Conservation (phyloP, 1,140 invertebrate genomes). For the Cardiocondyla obscurior region DNA sequence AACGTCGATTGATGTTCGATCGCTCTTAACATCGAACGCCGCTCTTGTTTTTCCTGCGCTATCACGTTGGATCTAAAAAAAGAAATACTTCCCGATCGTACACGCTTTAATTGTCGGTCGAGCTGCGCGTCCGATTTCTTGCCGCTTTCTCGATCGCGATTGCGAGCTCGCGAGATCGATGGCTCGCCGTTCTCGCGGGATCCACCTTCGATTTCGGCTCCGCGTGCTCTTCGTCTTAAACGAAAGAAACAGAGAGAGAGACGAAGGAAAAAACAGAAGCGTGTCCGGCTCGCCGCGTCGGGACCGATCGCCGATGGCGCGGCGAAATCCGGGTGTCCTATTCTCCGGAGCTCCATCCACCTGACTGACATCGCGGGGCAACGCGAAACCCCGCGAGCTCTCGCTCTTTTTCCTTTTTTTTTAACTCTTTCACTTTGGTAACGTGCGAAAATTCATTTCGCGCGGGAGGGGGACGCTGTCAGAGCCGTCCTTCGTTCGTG, state of each 20-base stretch:
- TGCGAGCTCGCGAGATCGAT: not conserved
- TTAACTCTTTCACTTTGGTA: slow-evolving; percentile 42
- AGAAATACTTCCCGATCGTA: not conserved
- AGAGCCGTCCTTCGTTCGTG: slow-evolving; percentile 59
- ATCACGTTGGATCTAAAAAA: not conserved
- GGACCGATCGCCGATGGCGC: not conserved
- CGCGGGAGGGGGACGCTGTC: slow-evolving; percentile 66
- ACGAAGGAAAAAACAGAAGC: too few species aligned
- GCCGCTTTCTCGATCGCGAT: not conserved
- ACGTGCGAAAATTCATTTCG: slow-evolving; percentile 70
- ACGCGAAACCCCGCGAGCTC: slow-evolving; percentile 9
- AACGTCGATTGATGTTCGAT: not conserved
- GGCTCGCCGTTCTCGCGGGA: not conserved
- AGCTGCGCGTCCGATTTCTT: not conserved
- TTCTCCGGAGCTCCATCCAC: slow-evolving; percentile 60
- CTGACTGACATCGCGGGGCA: slow-evolving; percentile 63
- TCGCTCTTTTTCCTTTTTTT: too few species aligned
- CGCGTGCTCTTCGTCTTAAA: not conserved
- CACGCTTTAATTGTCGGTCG: not conserved
- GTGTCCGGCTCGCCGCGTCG: not conserved
- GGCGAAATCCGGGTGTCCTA: slow-evolving; percentile 62
- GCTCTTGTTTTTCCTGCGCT: not conserved
- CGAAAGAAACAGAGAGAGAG: too few species aligned
- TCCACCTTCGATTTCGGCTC: slow-evolving; percentile 7
- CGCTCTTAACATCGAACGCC: not conserved